Conservation (phyloP, 1,140 invertebrate species). For the Pollicipes pollicipes region DNA sequence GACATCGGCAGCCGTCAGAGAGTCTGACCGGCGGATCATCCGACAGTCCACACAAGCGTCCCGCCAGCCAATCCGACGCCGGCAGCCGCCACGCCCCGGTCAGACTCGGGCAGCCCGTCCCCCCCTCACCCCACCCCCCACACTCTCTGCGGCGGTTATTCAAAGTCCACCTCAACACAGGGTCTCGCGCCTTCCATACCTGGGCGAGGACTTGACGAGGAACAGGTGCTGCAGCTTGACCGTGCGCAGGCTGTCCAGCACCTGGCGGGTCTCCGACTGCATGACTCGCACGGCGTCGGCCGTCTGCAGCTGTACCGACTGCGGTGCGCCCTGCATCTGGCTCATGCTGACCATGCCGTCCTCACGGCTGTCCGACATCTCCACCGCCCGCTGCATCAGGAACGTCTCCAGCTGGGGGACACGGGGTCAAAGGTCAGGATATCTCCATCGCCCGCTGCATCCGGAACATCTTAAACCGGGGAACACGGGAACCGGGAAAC, state of each 20-base stretch:
- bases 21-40: no score
- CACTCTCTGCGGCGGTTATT: no score
- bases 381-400: constrained; percentile 49
- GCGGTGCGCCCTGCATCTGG: constrained; percentile 36
- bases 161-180: no score
- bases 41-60: no score
- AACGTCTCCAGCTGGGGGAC: constrained; percentile 51
- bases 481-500: no score
- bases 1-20: no score
- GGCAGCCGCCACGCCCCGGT: no score
- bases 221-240: constrained; percentile 54
- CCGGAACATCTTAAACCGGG: constrained; percentile 54
- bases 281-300: constrained; percentile 34
- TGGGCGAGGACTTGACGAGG: constrained; percentile 59
- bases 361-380: constrained; percentile 36
- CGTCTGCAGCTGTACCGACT: constrained; percentile 43
- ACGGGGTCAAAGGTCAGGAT: no score
- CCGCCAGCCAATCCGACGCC: no score
- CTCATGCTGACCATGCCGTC: constrained; percentile 34
- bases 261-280: constrained; percentile 18
- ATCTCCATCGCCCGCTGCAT: constrained; percentile 51
- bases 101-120: no score
- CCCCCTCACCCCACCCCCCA: no score
- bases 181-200: no score
- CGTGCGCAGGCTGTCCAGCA: constrained; percentile 42